Evolutionary conservation across 2,888 invertebrate species (phyloP).

Genomic region (Eupelmus urozonus): DNA sequence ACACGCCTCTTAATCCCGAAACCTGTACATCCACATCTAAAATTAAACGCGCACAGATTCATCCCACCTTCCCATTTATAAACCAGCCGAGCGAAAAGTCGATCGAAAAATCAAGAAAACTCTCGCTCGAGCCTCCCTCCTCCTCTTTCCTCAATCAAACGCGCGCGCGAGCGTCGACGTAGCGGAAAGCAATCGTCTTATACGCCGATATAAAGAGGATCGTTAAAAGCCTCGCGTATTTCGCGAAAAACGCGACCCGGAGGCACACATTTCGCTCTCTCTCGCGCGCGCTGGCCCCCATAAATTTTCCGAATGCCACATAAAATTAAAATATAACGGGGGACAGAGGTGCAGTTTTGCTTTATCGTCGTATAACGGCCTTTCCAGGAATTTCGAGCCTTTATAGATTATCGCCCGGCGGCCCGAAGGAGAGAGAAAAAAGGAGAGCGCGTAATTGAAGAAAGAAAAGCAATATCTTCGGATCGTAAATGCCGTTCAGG

Average conservation of each 20-base stretch:
- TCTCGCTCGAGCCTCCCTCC: too few species aligned
- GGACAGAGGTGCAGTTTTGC: slow-evolving; percentile 27
- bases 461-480: slow-evolving; percentile 38
- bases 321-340: slow-evolving; percentile 48
- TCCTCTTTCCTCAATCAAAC: too few species aligned
- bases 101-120: too few species aligned
- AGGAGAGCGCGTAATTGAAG: slow-evolving; percentile 36
- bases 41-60: slow-evolving; percentile 10
- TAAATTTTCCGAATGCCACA: slow-evolving; percentile 48
- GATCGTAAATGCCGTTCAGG: slow-evolving; percentile 32
- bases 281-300: slow-evolving; percentile 1
- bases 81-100: background rate
- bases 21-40: background rate
- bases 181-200: background rate
- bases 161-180: too few species aligned
- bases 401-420: too few species aligned
- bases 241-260: slow-evolving; percentile 1
- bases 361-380: slow-evolving; percentile 32
- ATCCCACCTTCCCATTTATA: background rate
- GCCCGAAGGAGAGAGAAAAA: background rate
- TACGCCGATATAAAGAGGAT: slow-evolving; percentile 30
- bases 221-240: slow-evolving; percentile 39
- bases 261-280: slow-evolving; percentile 25
- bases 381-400: too few species aligned
- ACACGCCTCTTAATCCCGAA: background rate